Evolutionary conservation across 2,888 invertebrate genomes (phyloP), one percentile per base, ranked within the genome.

Genomic region (Taenaris catops): DNA sequence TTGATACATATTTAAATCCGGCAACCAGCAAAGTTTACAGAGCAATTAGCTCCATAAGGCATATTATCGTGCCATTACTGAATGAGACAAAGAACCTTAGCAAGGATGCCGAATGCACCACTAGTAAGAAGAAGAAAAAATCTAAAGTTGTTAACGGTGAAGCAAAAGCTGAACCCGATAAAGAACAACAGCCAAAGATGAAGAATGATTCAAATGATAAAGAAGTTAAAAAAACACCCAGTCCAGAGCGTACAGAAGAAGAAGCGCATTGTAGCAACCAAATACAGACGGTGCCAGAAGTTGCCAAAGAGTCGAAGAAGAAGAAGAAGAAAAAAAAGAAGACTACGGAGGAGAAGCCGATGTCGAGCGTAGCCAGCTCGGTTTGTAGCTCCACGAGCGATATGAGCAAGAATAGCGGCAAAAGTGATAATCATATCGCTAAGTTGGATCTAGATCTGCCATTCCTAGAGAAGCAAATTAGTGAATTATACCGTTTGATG

Each of bases 401-500:
- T 31, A 66, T 69, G 61, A 78, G 74, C 29, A 60, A 53, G 7
- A 53, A 58, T 0, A 71, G 72, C 27, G 51, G 41, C 1, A 60
- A 57, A 11, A 53, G 26, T 11, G 45, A 43, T 2, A 37, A 41
- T 10, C 51, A 49, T 0, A 51, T n/a, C n/a, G n/a, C 52, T 8
- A 60, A 45, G n/a, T 2, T 38, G 0, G 44, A 42, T 1, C 20
- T 81, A 38, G 64, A 89, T 55, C 48, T 76, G 49, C 48, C 75
- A 21, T 74, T 81, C 10, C 41, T 91, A 38, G 90, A 90, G 57
- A 68, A 88, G 17, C 75, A 86, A 12, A 47, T 90, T 25, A 89
- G 89, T 35, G 90, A 90, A 45, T 35, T 90, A 36, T 73, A 75
- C 21, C 55, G 90, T 27, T 63, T 87, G 27, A 53, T 88, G 40